Percentiles rank a stretch among this genome's conserved stretches.
Conservation (phyloP, 2,888 invertebrate genomes). For the Callimorpha dominula region DNA sequence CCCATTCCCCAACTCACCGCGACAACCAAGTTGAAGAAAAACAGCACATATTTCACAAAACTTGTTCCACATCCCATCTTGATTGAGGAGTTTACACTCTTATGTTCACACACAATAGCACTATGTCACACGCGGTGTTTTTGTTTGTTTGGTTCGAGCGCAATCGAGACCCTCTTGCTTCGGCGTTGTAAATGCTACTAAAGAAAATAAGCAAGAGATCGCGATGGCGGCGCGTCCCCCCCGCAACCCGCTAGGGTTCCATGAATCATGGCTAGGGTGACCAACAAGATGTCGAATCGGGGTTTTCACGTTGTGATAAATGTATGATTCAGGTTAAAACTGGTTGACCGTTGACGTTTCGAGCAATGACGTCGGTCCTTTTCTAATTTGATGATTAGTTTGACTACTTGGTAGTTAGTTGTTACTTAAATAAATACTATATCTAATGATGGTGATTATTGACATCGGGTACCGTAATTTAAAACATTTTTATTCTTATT, state of each 20-base stretch:
- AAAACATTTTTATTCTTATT: too few species aligned
- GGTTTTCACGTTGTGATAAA: conserved; percentile 42
- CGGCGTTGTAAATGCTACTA: conserved; percentile 73
- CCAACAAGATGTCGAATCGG: conserved; percentile 43
- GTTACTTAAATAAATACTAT: not conserved
- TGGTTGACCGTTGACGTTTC: not conserved
- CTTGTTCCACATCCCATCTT: conserved; percentile 91
- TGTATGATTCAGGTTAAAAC: conserved; percentile 18
- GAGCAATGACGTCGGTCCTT: not conserved
- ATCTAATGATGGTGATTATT: not conserved
- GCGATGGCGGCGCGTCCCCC: conserved; percentile 75
- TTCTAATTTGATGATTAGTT: not conserved
- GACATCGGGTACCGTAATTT: not conserved
- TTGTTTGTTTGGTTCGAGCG: conserved; percentile 51
- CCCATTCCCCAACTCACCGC: conserved; percentile 89
- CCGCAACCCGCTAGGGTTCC: conserved; percentile 56
- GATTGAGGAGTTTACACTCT: conserved; percentile 76
- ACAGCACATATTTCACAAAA: conserved; percentile 93
- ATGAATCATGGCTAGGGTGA: conserved; percentile 64
- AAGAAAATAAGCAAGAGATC: conserved; percentile 73
- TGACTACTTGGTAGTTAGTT: not conserved
- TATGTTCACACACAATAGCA: conserved; percentile 75
- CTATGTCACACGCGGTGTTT: conserved; percentile 77
- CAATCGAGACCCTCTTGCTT: conserved; percentile 50
- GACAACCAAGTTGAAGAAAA: conserved; percentile 92